These are phyloP conservation scores for Drosophila macrospina DNA, from an alignment of 2,888 invertebrate genomes.

Conservation along the genomic window DNA sequence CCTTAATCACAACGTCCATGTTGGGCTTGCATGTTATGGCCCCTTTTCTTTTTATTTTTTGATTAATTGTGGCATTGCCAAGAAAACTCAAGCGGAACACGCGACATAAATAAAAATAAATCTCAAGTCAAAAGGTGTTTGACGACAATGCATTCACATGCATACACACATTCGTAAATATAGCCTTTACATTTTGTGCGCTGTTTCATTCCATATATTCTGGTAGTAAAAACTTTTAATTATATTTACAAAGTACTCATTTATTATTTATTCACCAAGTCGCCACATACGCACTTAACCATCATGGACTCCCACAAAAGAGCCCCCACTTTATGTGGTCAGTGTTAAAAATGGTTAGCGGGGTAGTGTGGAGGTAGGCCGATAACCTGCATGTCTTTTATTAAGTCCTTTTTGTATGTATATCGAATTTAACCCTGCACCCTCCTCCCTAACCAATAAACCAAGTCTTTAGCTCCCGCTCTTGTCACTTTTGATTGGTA, in stretches of 20 bases:
- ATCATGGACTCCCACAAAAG: slow-evolving; percentile 7
- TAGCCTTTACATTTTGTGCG: slow-evolving; percentile 24
- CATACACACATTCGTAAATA: not conserved
- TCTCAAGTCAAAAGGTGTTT: slow-evolving; percentile 39
- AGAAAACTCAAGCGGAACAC: slow-evolving; percentile 52
- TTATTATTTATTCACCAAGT: slow-evolving; percentile 59
- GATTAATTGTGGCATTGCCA: slow-evolving; percentile 51
- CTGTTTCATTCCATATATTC: slow-evolving; percentile 13
- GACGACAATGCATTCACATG: slow-evolving; percentile 28
- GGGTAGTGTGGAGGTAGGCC: slow-evolving; percentile 3
- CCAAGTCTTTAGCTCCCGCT: slow-evolving; percentile 1
- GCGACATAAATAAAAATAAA: slow-evolving; percentile 55
- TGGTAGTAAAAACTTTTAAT: slow-evolving; percentile 46
- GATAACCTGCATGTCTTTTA: slow-evolving; percentile 37
- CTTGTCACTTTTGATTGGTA: slow-evolving; percentile 1
- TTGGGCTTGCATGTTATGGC: slow-evolving; percentile 11
- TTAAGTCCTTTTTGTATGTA: slow-evolving; percentile 11
- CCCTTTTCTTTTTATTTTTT: slow-evolving; percentile 14
- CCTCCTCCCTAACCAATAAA: slow-evolving; percentile 12
- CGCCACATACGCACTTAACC: slow-evolving; percentile 43
- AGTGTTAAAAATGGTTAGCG: slow-evolving; percentile 1
- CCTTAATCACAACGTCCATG: slow-evolving; percentile 32
- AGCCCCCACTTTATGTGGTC: not conserved
- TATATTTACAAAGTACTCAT: slow-evolving; percentile 44
- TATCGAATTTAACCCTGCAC: slow-evolving; percentile 26